Evolutionary conservation across 2,888 invertebrate genomes (phyloP), one percentile per base, ranked within the genome.

Genomic region (Drosophila mimica): DNA sequence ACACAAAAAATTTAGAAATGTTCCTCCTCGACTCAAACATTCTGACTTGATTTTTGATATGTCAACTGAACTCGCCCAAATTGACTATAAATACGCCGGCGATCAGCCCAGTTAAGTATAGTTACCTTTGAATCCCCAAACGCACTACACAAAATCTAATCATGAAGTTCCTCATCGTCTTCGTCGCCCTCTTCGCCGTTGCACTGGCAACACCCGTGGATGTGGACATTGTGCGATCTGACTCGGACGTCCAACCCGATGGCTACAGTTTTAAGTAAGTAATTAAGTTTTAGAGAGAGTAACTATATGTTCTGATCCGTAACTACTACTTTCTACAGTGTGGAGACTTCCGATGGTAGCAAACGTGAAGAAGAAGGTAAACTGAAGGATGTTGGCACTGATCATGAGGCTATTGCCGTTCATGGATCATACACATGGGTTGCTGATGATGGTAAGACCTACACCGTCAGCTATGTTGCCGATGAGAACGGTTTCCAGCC

Each of bases 361-460:
- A 5, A 46, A 1, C 73, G 63, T 4, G 2, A 76, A 0, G 88
- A 81, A 28, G 5, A 53, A 1, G 92, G 91, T n/a, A 0, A 62
- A 0, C 54, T 91, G 8, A 64, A 63, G 0, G 77, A 91, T 20
- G 64, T 95, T 94, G 1, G 92, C 93, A 67, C 81, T 95, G 48
- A 93, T 92, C 81, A 94, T 62, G 94, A 94, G 76, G 92, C 94
- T 17, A 91, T 95, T 40, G 89, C 92, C 3, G 94, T 95, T 17
- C 92, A 86, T 48, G 95, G 95, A 20, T 93, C 93, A 3, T 95
- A 93, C 92, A 92, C 93, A 20, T 94, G 94, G 93, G 92, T 94
- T 0, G 95, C 93, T 30, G 94, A 94, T 49, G 95, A 95, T 80
- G 95, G 95, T 5, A 93, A 94, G 30, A 92, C 92, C 0, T 95